Evolutionary conservation across 2,797 vertebrate genomes (phyloP), one percentile per base, ranked within the genome.

Genomic region (Okamejei kenojei): DNA sequence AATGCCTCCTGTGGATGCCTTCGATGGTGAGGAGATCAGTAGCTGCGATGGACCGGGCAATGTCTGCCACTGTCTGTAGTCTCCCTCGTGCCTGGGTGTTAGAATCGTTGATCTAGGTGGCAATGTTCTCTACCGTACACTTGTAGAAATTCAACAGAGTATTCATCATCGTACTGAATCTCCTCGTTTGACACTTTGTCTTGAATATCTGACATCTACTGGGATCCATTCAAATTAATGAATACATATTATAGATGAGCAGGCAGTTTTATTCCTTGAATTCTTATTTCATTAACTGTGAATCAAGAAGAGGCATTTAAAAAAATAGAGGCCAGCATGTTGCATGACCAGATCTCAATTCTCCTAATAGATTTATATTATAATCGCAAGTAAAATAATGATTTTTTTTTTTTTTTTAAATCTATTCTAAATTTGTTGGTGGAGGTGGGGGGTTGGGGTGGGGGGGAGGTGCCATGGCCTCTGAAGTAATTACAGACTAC

Each of bases 401-500:
- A 54, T 5, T 54, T 76, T 92, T 26, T 26, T 0, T 68, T 1
- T 38, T 23, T 54, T 76, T n/a, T 74, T 54, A 54, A 74, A 15
- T 92, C 76, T 91, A 76, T 76, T 73, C n/a, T 92, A 11, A 45
- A 8, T 68, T 54, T 92, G 19, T 58, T 58, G 54, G n/a, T 92
- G 26, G 76, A 76, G 29, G 26, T 45, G 29, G 32, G 54, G n/a
- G 32, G 32, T 2, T 3, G 79, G 17, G 19, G 35, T 0, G 38
- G 23, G 23, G 6, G 6, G 7, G 6, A 1, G 35, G 23, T 13
- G 29, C 21, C 71, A 76, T 29, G 32, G 63, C 90, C 68, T 71
- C 45, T 58, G 3, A 54, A 92, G 90, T 92, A 92, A 92, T 92
- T 92, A 76, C 38, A 92, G 71, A 58, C 73, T 76, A 21, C 71